phyloP scores from a whole-genome alignment of 2,797 vertebrate genomes.

The Chanos chanos region DNA sequence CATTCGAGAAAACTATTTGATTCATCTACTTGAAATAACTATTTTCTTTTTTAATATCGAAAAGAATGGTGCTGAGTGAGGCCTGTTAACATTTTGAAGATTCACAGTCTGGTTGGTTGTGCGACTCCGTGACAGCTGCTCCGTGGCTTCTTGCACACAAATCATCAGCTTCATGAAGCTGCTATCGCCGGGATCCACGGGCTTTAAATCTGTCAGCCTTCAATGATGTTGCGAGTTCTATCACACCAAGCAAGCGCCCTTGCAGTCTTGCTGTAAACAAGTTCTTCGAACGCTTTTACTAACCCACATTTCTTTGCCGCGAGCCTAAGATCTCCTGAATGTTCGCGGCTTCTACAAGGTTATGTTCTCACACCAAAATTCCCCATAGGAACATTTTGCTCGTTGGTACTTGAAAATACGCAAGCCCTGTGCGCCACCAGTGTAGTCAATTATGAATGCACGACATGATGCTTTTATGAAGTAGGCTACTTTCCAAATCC shows the following conservation, averaged over 20 bases:
- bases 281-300: conserved; percentile 6
- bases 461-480: too few species aligned
- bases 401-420: too few species aligned
- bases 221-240: conserved; percentile 30
- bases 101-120: conserved; percentile 69
- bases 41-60: too few species aligned
- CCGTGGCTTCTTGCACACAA: conserved; percentile 45
- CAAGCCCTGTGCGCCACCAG: too few species aligned
- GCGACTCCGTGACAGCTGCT: conserved; percentile 66
- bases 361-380: too few species aligned
- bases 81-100: conserved; percentile 73
- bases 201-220: conserved; percentile 39
- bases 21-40: too few species aligned
- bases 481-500: too few species aligned
- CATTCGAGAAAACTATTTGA: too few species aligned
- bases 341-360: too few species aligned
- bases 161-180: conserved; percentile 51
- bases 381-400: too few species aligned
- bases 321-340: too few species aligned
- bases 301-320: conserved; percentile 27
- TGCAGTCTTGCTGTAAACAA: conserved; percentile 18
- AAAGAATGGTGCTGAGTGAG: conserved; percentile 60
- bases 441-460: too few species aligned
- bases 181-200: conserved; percentile 36
- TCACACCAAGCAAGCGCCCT: conserved; percentile 20